Conservation (phyloP, 2,797 vertebrate genomes). For the Sebastes itinus region DNA sequence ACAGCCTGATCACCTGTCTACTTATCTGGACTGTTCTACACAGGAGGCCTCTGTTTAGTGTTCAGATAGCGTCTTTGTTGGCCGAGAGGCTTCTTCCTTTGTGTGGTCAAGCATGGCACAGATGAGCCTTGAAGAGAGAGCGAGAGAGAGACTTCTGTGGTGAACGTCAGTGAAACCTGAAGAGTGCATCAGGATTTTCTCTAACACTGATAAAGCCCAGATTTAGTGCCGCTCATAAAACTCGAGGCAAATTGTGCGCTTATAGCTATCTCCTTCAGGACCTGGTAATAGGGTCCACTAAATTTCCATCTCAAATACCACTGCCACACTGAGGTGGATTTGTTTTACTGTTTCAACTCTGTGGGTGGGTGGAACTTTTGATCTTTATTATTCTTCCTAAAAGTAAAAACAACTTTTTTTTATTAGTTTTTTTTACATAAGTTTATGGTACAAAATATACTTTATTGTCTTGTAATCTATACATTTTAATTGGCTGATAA, state of each 20-base stretch:
- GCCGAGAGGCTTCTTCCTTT: slow-evolving; percentile 53
- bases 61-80: slow-evolving; percentile 58
- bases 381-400: slow-evolving; percentile 35
- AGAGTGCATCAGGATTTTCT: slow-evolving; percentile 54
- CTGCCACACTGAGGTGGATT: slow-evolving; percentile 29
- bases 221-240: slow-evolving; percentile 77
- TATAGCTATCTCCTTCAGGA: slow-evolving; percentile 60
- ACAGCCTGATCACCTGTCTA: slow-evolving; percentile 61
- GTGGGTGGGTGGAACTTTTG: slow-evolving; percentile 35
- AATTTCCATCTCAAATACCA: slow-evolving; percentile 74
- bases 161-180: slow-evolving; percentile 56
- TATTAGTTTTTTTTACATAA: slow-evolving; percentile 1
- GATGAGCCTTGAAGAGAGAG: slow-evolving; percentile 52
- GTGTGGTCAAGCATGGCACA: slow-evolving; percentile 58
- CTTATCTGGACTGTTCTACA: slow-evolving; percentile 64
- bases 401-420: slow-evolving; percentile 14
- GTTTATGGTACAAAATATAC: neutral
- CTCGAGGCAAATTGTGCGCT: slow-evolving; percentile 73
- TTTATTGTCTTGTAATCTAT: neutral
- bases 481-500: slow-evolving; percentile 12
- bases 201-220: slow-evolving; percentile 70
- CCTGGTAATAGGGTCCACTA: slow-evolving; percentile 65
- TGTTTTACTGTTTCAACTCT: slow-evolving; percentile 35
- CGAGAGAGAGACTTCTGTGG: slow-evolving; percentile 8
- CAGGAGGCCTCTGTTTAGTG: slow-evolving; percentile 60